Evolutionary conservation across 2,113 vertebrate species (phyloP), one percentile per base, ranked within the genome.

Genomic region (Ondatra zibethicus): DNA sequence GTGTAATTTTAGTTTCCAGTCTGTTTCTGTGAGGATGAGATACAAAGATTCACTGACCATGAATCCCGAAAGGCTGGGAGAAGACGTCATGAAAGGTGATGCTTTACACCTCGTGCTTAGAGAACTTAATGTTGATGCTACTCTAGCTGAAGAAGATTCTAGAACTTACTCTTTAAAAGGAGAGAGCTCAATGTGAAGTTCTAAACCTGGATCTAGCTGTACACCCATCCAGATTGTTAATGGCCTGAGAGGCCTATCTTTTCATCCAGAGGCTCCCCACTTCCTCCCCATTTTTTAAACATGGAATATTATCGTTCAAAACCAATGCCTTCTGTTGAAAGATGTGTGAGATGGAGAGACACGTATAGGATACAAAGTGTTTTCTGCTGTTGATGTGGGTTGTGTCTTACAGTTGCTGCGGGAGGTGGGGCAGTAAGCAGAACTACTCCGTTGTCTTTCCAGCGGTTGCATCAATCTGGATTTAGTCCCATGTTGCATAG

Each of bases 1-100:
- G 4, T 7, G 29, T 88, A 88, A 93, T 47, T 65, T 92, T 70
- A 95, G 85, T 92, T 96, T 91, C 75, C 33, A n/a, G 27, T 91
- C 70, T 91, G 7, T 92, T 91, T 73, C 27, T 93, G 33, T 86
- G 47, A 93, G 36, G 39, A 19, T 66, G 23, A 90, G 23, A 19
- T 92, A 55, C 39, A 96, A 31, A 85, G 17, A 77, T 85, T 88
- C 47, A 68, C 50, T 81, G 45, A 73, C 80, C 72, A 47, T 16
- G 63, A 70, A 45, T 86, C 39, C 88, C 76, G 77, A 91, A 63
- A 77, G 52, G 45, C 80, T 90, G 85, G 36, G 58, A 58, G 72
- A 61, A 91, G 80, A 94, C 93, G 94, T 90, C 63, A 39, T 66
- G 55, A 78, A 87, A 93, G 33, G 52, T 17, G 65, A 84, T 45